phyloP scores from a whole-genome alignment of 1,140 invertebrate species.

The Calliopsis andreniformis region DNA sequence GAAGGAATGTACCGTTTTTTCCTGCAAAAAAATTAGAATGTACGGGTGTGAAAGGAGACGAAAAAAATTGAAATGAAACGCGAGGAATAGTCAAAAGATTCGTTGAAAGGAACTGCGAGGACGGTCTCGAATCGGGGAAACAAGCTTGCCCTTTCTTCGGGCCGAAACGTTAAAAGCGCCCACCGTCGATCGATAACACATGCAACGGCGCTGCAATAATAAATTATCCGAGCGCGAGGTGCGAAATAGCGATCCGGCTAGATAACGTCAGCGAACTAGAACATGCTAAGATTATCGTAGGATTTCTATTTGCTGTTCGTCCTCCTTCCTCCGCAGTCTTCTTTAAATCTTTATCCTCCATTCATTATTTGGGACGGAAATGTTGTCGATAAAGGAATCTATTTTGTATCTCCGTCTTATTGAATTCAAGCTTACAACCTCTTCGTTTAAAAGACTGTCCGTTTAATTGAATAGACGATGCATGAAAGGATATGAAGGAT shows the following conservation, averaged over 20 bases:
- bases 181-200: conserved; percentile 54
- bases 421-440: background rate
- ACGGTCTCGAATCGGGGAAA: conserved; percentile 41
- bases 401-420: background rate
- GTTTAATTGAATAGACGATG: background rate
- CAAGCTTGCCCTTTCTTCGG: conserved; percentile 21
- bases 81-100: background rate
- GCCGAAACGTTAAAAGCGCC: conserved; percentile 49
- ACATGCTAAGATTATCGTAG: conserved; percentile 52
- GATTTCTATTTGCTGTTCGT: conserved; percentile 50
- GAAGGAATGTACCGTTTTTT: too few species aligned
- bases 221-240: conserved; percentile 58
- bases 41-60: background rate
- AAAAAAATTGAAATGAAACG: background rate
- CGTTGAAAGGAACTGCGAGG: conserved; percentile 3
- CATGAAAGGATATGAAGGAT: too few species aligned
- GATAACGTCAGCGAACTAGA: conserved; percentile 54
- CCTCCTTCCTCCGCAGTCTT: conserved; percentile 6
- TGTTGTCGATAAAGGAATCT: conserved; percentile 12
- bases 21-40: background rate
- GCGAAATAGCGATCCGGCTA: conserved; percentile 57
- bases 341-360: conserved; percentile 41
- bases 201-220: conserved; percentile 55
- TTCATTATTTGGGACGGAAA: conserved; percentile 29
- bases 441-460: background rate